Percentiles rank a stretch among this genome's conserved stretches.
phyloP scores from a whole-genome alignment of 2,113 vertebrate genomes.

The Zosterops lateralis region DNA sequence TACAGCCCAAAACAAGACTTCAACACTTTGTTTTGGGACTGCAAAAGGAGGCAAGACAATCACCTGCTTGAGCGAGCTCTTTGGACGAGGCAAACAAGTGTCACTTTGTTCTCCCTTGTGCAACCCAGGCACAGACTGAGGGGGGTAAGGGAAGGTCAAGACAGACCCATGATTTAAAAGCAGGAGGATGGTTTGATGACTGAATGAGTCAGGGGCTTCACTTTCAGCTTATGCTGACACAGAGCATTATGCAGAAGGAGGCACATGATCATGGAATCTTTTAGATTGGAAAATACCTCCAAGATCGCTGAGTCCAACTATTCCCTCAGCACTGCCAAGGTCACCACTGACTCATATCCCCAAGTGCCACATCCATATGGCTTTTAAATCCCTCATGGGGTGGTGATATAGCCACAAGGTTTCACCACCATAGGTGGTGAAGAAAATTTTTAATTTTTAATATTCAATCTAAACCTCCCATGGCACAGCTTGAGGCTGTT shows the following conservation, averaged over 20 bases:
- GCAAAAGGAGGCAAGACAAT: slow-evolving; percentile 45
- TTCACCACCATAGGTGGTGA: too few relatives aligned
- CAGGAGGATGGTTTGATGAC: not conserved
- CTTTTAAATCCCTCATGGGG: not conserved
- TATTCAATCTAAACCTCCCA: not conserved
- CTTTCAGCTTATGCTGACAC: not conserved
- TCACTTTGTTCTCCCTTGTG: slow-evolving; percentile 59
- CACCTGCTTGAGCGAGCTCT: slow-evolving; percentile 58
- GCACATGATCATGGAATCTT: not conserved
- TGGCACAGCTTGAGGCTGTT: rapidly evolving
- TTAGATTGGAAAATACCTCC: not conserved
- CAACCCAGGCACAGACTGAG: not conserved
- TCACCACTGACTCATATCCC: not conserved
- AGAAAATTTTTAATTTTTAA: not conserved
- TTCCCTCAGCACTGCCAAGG: not conserved
- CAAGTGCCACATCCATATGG: not conserved
- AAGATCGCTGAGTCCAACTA: not conserved
- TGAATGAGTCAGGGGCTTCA: not conserved
- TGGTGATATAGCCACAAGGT: not conserved
- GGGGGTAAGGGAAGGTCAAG: slow-evolving; percentile 30
- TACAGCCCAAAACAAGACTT: slow-evolving; percentile 43
- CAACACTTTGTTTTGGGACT: slow-evolving; percentile 22
- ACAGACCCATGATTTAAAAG: slow-evolving; percentile 13
- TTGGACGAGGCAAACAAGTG: slow-evolving; percentile 33
- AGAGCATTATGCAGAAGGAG: not conserved